These are phyloP conservation scores for Macaria liturata DNA, from an alignment of 2,888 invertebrate species.

Conservation along the genomic window DNA sequence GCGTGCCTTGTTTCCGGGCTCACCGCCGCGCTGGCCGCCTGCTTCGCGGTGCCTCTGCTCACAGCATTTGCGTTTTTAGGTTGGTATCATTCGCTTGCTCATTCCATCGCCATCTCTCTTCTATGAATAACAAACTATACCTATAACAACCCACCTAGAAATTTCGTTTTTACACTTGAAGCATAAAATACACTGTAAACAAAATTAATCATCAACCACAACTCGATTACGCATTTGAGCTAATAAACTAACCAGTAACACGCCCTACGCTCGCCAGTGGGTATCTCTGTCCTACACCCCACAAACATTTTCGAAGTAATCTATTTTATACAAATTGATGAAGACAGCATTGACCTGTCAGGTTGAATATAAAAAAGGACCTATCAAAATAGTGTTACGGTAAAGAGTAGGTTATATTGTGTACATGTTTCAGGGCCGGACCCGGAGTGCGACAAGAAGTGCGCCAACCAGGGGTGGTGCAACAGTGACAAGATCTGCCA, in stretches of 20 bases:
- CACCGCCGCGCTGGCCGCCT: slow-evolving; percentile 68
- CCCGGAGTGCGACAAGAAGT: slow-evolving; percentile 94
- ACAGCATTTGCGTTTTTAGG: slow-evolving; percentile 80
- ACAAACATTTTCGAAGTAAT: too few relatives aligned
- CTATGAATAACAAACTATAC: too few relatives aligned
- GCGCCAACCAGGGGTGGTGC: slow-evolving; percentile 93
- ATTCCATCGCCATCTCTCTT: slow-evolving; percentile 33
- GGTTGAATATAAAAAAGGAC: too few relatives aligned
- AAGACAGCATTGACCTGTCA: too few relatives aligned
- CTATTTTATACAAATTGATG: too few relatives aligned
- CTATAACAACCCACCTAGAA: too few relatives aligned
- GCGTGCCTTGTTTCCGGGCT: slow-evolving; percentile 74
- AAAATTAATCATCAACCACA: too few relatives aligned
- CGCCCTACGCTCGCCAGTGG: too few relatives aligned
- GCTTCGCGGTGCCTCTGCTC: slow-evolving; percentile 77
- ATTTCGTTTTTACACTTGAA: background rate
- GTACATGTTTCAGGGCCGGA: slow-evolving; percentile 86
- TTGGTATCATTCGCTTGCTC: slow-evolving; percentile 72
- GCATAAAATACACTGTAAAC: too few relatives aligned
- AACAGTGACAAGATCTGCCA: slow-evolving; percentile 93
- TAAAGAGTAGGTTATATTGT: too few relatives aligned
- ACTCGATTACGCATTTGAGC: background rate
- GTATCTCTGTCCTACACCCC: too few relatives aligned
- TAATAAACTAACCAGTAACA: background rate
- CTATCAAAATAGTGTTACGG: too few relatives aligned